phyloP scores from a whole-genome alignment of 1,140 invertebrate genomes.

The Cotesia chilonis region DNA sequence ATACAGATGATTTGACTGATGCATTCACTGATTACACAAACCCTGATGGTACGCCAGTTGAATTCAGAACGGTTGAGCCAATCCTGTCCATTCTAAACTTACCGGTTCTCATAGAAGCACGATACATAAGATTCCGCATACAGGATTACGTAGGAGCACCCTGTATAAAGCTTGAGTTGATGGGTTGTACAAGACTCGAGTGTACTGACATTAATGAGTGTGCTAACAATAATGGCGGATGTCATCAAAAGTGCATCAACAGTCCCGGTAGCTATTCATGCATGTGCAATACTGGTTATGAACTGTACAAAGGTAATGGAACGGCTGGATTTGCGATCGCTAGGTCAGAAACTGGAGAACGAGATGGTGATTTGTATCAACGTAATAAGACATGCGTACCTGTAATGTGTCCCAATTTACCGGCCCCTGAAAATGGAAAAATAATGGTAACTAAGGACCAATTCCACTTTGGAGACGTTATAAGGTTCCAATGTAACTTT shows the following conservation, averaged over 20 bases:
- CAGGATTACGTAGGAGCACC: conserved; percentile 89
- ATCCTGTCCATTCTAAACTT: conserved; percentile 89
- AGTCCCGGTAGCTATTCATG: conserved; percentile 88
- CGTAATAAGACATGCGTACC: conserved; percentile 96
- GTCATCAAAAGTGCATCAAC: conserved; percentile 93
- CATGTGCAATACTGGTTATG: conserved; percentile 90
- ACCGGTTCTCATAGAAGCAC: conserved; percentile 90
- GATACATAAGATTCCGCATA: conserved; percentile 87
- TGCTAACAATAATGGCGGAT: conserved; percentile 86
- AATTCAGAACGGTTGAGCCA: conserved; percentile 87
- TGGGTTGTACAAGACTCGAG: conserved; percentile 91
- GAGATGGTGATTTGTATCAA: conserved; percentile 88
- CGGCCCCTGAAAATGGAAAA: conserved; percentile 88
- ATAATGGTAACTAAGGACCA: conserved; percentile 82
- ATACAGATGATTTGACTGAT: conserved; percentile 89
- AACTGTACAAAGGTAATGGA: conserved; percentile 88
- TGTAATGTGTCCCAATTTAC: conserved; percentile 84
- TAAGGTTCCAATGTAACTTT: conserved; percentile 94
- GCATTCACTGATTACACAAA: conserved; percentile 90
- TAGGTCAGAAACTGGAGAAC: conserved; percentile 82
- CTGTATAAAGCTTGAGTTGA: conserved; percentile 90
- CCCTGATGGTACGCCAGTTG: conserved; percentile 90
- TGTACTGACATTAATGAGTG: conserved; percentile 95
- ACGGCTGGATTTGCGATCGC: conserved; percentile 90
- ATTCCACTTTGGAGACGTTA: conserved; percentile 90